Evolutionary conservation across 2,797 vertebrate species (phyloP), one percentile per base, ranked within the genome.

Genomic region (Tokudaia muenninki): DNA sequence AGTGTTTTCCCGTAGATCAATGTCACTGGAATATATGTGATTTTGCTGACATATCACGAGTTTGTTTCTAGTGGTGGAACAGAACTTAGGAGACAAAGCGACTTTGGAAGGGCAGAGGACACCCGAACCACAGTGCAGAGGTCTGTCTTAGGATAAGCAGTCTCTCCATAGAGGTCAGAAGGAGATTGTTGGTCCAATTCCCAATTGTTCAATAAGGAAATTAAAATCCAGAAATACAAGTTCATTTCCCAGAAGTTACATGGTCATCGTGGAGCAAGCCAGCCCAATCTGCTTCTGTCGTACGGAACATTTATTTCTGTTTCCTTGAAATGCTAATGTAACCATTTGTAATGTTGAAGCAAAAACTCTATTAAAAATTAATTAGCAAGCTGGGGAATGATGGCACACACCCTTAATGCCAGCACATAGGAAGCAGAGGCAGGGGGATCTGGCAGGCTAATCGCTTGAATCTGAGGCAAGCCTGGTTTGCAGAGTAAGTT

Each of bases 281-380:
- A 37, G 47, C 86, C 26, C 47, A 67, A 79, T 63, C 22, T 29
- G 3, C 78, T 78, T 80, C 74, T 77, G 16, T 52, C 21, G 65
- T 84, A 26, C 1, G 22, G 11, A 14, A 67, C 26, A 52, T 92
- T 81, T 67, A 52, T 91, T 79, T 79, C 74, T 96, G 47, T 50
- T 72, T 80, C 79, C 74, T 78, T 92, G 55, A 89, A 65, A 65
- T 92, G 47, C 22, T 92, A 61, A 87, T 37, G 19, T 19, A 87
- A 2, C n/a, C 41, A 57, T 11, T 29, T 34, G 12, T 65, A 70
- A 70, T 87, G 72, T 61, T 41, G 21, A 70, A n/a, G 29, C n/a
- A 2, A 96, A 82, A 95, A 75, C 37, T n/a, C 67, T n/a, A 41
- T 80, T 63, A 50, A 90, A 83, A n/a, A 65, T 50, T 86, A 47